These are phyloP conservation scores for Euura saliciscinereae DNA, from an alignment of 1,140 invertebrate species.

Conservation along the genomic window DNA sequence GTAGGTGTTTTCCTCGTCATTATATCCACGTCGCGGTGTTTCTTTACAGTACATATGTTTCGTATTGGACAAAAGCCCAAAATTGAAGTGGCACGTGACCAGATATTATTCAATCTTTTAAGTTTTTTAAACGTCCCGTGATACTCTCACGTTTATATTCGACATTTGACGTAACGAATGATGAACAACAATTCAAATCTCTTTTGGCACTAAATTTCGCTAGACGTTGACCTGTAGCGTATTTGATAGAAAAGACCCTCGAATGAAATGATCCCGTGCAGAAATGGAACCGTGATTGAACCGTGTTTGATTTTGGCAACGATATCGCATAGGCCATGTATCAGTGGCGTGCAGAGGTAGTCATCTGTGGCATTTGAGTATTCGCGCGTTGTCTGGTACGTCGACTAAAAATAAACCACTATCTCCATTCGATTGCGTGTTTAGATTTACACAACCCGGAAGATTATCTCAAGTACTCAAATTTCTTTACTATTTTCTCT, in stretches of 20 bases:
- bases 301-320: background rate
- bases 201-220: background rate
- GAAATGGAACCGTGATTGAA: background rate
- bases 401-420: background rate
- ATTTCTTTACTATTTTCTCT: background rate
- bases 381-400: background rate
- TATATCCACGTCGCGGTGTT: too few species aligned
- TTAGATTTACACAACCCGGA: background rate
- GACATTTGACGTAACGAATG: background rate
- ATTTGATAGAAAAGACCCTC: background rate
- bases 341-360: background rate
- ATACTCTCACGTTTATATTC: background rate
- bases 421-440: background rate
- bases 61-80: too few species aligned
- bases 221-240: background rate
- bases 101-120: too few species aligned
- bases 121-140: background rate
- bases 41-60: too few species aligned
- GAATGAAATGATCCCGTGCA: background rate
- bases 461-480: background rate
- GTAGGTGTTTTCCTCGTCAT: too few species aligned
- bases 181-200: background rate
- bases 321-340: background rate
- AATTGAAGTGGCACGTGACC: too few species aligned
- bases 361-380: constrained; percentile 2